Evolutionary conservation across 2,888 invertebrate genomes (phyloP).

Genomic region (Pinctada fucata): DNA sequence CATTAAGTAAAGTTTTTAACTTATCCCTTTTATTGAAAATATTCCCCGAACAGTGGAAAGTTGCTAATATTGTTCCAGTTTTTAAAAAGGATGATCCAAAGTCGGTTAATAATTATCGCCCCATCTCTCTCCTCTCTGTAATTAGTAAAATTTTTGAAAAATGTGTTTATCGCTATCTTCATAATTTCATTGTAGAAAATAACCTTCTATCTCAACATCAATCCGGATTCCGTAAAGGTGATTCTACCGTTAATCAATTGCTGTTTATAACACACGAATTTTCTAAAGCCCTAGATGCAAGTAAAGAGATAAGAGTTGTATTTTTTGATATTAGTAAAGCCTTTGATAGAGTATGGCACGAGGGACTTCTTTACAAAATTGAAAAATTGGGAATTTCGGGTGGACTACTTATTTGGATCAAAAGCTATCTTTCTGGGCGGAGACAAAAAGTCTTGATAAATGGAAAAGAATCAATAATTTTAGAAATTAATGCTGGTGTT

Average conservation of each 20-base stretch:
- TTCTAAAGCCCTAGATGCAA: conserved; percentile 11
- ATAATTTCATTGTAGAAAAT: not conserved
- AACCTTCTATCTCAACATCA: not conserved
- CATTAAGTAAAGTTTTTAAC: too few species aligned
- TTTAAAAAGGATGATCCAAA: too few species aligned
- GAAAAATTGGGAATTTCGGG: too few species aligned
- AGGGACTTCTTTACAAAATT: too few species aligned
- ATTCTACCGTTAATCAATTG: too few species aligned
- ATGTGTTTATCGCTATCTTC: conserved; percentile 2
- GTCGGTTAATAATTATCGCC: not conserved
- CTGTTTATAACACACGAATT: conserved; percentile 5
- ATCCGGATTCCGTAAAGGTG: conserved; percentile 10
- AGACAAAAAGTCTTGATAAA: conserved; percentile 9
- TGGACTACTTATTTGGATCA: too few species aligned
- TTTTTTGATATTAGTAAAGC: too few species aligned
- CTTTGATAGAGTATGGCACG: too few species aligned
- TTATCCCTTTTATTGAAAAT: too few species aligned
- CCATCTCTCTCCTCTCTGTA: conserved; percentile 9
- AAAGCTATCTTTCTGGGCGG: conserved; percentile 2
- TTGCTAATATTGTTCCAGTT: too few species aligned
- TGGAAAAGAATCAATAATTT: not conserved
- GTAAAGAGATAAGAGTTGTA: too few species aligned
- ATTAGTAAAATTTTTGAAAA: conserved; percentile 14
- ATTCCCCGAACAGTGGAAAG: too few species aligned
- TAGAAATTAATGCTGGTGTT: conserved; percentile 18